These are phyloP conservation scores for Cremastobaeus sp. DNA, from an alignment of 2,888 invertebrate genomes.

Conservation along the genomic window DNA sequence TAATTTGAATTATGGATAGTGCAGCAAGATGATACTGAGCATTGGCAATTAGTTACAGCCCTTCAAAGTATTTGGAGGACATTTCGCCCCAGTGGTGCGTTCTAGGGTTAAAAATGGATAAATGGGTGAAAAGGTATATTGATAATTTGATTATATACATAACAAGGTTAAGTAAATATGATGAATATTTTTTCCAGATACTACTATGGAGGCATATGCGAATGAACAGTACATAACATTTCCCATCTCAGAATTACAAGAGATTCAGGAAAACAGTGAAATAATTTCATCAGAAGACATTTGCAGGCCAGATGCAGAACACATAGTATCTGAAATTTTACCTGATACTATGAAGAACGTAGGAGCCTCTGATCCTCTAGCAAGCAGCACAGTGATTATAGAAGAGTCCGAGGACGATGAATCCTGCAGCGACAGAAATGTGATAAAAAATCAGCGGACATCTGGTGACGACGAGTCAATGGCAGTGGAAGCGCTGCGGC, in stretches of 20 bases:
- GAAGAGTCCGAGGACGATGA: neutral
- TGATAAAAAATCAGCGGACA: slow-evolving; percentile 70
- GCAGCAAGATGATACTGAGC: too few relatives aligned
- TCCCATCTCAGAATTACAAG: slow-evolving; percentile 68
- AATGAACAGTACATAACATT: slow-evolving; percentile 72
- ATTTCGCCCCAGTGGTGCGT: too few relatives aligned
- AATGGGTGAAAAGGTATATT: too few relatives aligned
- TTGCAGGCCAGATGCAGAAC: slow-evolving; percentile 66
- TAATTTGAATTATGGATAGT: too few relatives aligned
- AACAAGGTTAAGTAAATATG: too few relatives aligned
- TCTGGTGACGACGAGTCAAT: slow-evolving; percentile 77
- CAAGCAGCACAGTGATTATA: too few relatives aligned
- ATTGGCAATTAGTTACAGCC: too few relatives aligned
- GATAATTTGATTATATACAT: too few relatives aligned
- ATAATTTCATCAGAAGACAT: slow-evolving; percentile 73
- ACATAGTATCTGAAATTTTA: neutral
- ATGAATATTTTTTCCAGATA: neutral
- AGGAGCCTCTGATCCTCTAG: too few relatives aligned
- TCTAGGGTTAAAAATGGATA: too few relatives aligned
- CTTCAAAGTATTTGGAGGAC: too few relatives aligned
- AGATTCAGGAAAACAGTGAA: slow-evolving; percentile 66
- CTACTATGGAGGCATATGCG: slow-evolving; percentile 71
- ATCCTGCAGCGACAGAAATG: neutral
- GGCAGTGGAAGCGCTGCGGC: slow-evolving; percentile 79
- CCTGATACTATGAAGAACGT: too few relatives aligned